Evolutionary conservation across 2,797 vertebrate genomes (phyloP).

Genomic region (Phalloptychus januarius): DNA sequence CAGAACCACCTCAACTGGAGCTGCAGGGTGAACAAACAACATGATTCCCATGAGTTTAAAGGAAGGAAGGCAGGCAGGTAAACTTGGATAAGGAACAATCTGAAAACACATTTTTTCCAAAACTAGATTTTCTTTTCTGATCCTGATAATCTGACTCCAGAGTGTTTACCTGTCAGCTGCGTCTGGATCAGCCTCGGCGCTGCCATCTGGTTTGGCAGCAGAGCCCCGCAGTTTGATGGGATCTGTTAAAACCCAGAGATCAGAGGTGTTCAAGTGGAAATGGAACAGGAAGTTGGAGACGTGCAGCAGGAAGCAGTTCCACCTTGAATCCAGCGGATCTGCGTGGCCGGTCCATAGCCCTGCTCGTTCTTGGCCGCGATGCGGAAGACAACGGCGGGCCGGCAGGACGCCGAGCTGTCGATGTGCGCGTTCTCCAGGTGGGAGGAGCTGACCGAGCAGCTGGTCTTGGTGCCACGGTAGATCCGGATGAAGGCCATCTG

Average conservation of each 20-base stretch:
- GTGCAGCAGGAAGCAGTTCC: background rate
- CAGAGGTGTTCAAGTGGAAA: background rate
- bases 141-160: background rate
- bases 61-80: background rate
- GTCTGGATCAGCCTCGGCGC: constrained; percentile 56
- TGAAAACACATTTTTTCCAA: background rate
- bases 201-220: constrained; percentile 50
- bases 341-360: constrained; percentile 95
- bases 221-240: constrained; percentile 63
- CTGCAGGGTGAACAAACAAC: constrained; percentile 42
- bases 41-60: background rate
- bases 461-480: constrained; percentile 94
- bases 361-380: constrained; percentile 98
- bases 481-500: constrained; percentile 95
- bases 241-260: constrained; percentile 57
- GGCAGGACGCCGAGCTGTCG: constrained; percentile 86
- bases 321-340: constrained; percentile 99
- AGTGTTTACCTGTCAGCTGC: constrained; percentile 68
- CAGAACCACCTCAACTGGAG: constrained; percentile 63
- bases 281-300: background rate
- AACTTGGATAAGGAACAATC: background rate
- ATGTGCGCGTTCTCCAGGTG: constrained; percentile 93
- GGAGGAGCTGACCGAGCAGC: constrained; percentile 86
- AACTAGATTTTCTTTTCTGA: background rate
- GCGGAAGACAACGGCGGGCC: constrained; percentile 94